These are phyloP conservation scores for Acleris cristana DNA, from an alignment of 2,888 invertebrate species.

Conservation along the genomic window DNA sequence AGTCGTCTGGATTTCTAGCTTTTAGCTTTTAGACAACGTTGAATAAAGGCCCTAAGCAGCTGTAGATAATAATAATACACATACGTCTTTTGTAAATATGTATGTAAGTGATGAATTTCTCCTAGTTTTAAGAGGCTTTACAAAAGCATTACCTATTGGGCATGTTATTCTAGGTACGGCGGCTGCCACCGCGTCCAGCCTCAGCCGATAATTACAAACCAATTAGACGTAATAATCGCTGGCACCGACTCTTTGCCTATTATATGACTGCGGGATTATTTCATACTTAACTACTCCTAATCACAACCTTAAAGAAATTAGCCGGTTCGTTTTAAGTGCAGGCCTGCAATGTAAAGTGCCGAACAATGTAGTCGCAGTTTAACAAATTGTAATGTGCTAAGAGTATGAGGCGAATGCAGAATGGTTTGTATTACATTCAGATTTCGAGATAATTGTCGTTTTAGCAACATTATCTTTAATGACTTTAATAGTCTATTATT, in stretches of 20 bases:
- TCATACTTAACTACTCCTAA: slow-evolving; percentile 57
- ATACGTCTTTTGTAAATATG: no score
- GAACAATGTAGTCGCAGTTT: slow-evolving; percentile 16
- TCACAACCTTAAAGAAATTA: slow-evolving; percentile 42
- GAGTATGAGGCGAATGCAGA: not conserved
- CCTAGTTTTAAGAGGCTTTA: no score
- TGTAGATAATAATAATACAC: no score
- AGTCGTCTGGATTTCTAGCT: no score
- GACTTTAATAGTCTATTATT: no score
- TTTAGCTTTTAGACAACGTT: no score
- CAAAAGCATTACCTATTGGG: not conserved
- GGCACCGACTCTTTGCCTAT: slow-evolving; percentile 45
- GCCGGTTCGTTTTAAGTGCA: slow-evolving; percentile 24
- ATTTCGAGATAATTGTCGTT: no score
- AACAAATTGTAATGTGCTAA: slow-evolving; percentile 3
- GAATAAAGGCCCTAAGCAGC: no score
- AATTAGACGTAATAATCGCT: slow-evolving; percentile 69
- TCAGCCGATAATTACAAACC: slow-evolving; percentile 68
- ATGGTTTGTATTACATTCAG: not conserved
- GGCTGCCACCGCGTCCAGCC: slow-evolving; percentile 53
- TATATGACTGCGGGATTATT: slow-evolving; percentile 52
- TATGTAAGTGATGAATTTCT: no score
- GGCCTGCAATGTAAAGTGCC: slow-evolving; percentile 36
- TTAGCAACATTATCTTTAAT: no score
- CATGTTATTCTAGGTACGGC: slow-evolving; percentile 26